Evolutionary conservation across 2,797 vertebrate species (phyloP).

Genomic region (Telmatherina bonti): DNA sequence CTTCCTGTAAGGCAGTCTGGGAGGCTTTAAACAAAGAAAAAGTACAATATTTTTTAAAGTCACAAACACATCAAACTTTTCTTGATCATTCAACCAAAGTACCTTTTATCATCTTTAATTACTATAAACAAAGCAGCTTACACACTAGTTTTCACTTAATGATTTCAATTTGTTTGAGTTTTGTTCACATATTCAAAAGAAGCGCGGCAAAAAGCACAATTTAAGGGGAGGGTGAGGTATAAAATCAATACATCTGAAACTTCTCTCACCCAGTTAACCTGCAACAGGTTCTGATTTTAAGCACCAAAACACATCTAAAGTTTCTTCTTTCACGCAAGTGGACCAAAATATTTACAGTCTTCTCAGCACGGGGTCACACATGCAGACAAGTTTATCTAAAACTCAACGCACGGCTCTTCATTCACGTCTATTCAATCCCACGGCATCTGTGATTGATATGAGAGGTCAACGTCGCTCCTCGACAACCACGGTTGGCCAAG

Average conservation of each 20-base stretch:
- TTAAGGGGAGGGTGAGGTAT: slow-evolving; percentile 76
- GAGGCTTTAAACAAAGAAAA: slow-evolving; percentile 32
- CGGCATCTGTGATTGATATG: slow-evolving; percentile 74
- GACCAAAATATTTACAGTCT: slow-evolving; percentile 62
- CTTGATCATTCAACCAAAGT: slow-evolving; percentile 51
- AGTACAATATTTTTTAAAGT: slow-evolving; percentile 40
- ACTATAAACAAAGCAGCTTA: slow-evolving; percentile 79
- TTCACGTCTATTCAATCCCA: slow-evolving; percentile 53
- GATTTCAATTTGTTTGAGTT: slow-evolving; percentile 49
- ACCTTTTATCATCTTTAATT: slow-evolving; percentile 54
- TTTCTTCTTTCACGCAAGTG: slow-evolving; percentile 33
- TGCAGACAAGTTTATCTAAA: slow-evolving; percentile 33
- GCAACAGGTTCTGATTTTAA: slow-evolving; percentile 41
- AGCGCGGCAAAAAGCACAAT: slow-evolving; percentile 54
- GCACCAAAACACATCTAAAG: slow-evolving; percentile 53
- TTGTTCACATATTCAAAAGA: slow-evolving; percentile 50
- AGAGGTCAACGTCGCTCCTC: slow-evolving; percentile 68
- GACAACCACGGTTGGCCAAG: slow-evolving; percentile 32
- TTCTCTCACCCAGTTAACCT: slow-evolving; percentile 40
- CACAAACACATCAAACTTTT: slow-evolving; percentile 52
- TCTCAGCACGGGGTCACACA: slow-evolving; percentile 51
- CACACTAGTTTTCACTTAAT: slow-evolving; percentile 66
- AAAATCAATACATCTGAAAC: slow-evolving; percentile 71
- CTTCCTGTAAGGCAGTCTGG: slow-evolving; percentile 41
- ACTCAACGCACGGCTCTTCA: slow-evolving; percentile 44